These are phyloP conservation scores for Pocillopora grandis DNA, from an alignment of 92 coral and sea anemone species.

Conservation along the genomic window DNA sequence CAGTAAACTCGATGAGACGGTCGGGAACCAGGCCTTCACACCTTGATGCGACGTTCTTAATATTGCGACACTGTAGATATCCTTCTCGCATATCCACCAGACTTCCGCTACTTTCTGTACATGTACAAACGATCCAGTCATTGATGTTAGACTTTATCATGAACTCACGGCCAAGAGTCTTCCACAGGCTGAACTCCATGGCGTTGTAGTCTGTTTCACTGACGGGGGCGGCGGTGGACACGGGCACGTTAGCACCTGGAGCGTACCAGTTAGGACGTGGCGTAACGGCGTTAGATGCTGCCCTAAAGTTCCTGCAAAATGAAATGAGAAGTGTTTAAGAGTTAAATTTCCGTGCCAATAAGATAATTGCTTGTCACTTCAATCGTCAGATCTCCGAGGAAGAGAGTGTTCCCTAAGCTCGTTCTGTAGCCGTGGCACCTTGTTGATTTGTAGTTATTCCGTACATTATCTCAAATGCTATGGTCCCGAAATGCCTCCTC, in stretches of 20 bases:
- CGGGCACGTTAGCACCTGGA: conserved; percentile 30
- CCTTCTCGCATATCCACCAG: conserved; percentile 33
- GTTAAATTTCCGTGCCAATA: no score
- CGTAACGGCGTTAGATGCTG: conserved; percentile 48
- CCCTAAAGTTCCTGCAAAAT: conserved; percentile 13
- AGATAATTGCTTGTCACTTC: no score
- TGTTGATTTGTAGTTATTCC: no score
- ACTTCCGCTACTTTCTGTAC: conserved; percentile 55
- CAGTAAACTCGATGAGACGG: conserved; percentile 23
- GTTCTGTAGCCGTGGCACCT: no score
- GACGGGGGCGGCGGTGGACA: conserved; percentile 53
- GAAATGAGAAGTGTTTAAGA: neutral
- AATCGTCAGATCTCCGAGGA: no score
- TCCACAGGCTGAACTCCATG: conserved; percentile 56
- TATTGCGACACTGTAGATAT: conserved; percentile 16
- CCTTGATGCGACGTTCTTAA: conserved; percentile 34
- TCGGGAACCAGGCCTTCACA: conserved; percentile 56
- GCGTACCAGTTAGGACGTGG: conserved; percentile 68
- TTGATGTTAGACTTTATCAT: conserved; percentile 77
- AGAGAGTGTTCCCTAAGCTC: no score
- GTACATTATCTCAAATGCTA: no score
- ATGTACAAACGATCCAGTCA: conserved; percentile 69
- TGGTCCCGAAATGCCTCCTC: no score
- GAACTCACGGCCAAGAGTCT: conserved; percentile 59
- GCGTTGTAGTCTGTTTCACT: conserved; percentile 52